Percentiles rank a stretch among this genome's conserved stretches.
phyloP scores from a whole-genome alignment of 2,113 vertebrate species.

The Illadopsis cleaveri region DNA sequence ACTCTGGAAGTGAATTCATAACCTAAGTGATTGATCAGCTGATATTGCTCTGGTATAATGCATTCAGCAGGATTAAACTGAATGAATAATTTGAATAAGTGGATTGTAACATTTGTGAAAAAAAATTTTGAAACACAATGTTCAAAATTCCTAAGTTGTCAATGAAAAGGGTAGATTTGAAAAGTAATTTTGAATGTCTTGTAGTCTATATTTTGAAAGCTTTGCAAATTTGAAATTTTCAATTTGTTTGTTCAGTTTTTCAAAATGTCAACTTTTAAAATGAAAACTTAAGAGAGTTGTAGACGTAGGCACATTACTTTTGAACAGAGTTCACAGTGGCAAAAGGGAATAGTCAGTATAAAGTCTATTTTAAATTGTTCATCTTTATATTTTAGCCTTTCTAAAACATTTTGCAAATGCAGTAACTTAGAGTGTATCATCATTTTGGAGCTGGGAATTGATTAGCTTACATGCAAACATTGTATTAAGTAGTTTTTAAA shows the following conservation, averaged over 20 bases:
- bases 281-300: neutral
- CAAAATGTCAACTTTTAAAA: neutral
- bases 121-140: neutral
- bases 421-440: neutral
- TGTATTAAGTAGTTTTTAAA: neutral
- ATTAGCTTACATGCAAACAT: neutral
- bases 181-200: neutral
- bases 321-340: neutral
- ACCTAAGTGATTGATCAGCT: neutral
- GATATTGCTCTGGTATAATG: neutral
- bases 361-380: neutral
- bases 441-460: neutral
- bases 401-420: neutral
- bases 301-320: neutral
- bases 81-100: neutral
- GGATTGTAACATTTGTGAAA: neutral
- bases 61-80: neutral
- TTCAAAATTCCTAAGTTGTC: neutral
- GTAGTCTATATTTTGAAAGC: neutral
- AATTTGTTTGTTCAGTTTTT: neutral
- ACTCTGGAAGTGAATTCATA: neutral
- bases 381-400: neutral
- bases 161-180: neutral
- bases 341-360: neutral
- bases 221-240: neutral